Percentiles rank a stretch among this genome's conserved stretches.
Evolutionary conservation across 1,140 invertebrate genomes (phyloP).

Genomic region (Condylostylus longicornis): DNA sequence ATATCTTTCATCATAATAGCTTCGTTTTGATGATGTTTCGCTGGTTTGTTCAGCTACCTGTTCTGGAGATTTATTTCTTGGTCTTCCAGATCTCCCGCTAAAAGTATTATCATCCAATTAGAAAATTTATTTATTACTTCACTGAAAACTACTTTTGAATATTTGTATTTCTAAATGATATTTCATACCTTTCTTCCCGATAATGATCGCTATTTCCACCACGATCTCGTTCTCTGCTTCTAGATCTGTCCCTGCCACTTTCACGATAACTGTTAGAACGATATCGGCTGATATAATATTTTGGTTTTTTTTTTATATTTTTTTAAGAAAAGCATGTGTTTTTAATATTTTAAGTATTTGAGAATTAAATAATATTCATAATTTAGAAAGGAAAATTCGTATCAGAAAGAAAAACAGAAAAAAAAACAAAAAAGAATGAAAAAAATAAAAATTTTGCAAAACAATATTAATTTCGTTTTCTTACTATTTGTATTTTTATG

Average conservation of each 20-base stretch:
- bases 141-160: neutral
- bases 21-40: slow-evolving; percentile 38
- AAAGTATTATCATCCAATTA: slow-evolving; percentile 1
- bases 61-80: slow-evolving; percentile 42
- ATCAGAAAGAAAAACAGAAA: no score
- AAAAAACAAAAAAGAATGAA: no score
- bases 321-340: neutral
- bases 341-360: no score
- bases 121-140: slow-evolving; percentile 3
- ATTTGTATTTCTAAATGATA: slow-evolving; percentile 7
- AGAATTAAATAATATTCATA: no score
- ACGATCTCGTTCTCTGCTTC: slow-evolving; percentile 40
- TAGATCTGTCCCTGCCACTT: slow-evolving; percentile 36
- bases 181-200: slow-evolving; percentile 60
- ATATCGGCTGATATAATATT: neutral
- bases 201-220: slow-evolving; percentile 43
- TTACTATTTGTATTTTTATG: no score
- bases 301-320: no score
- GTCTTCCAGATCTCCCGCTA: slow-evolving; percentile 38
- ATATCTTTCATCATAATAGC: slow-evolving; percentile 71
- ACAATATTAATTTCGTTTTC: no score
- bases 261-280: slow-evolving; percentile 19
- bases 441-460: no score
- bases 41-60: slow-evolving; percentile 35
- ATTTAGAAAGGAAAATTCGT: no score